Conservation (phyloP, 2,113 vertebrate species). For the Pholis gunnellus region DNA sequence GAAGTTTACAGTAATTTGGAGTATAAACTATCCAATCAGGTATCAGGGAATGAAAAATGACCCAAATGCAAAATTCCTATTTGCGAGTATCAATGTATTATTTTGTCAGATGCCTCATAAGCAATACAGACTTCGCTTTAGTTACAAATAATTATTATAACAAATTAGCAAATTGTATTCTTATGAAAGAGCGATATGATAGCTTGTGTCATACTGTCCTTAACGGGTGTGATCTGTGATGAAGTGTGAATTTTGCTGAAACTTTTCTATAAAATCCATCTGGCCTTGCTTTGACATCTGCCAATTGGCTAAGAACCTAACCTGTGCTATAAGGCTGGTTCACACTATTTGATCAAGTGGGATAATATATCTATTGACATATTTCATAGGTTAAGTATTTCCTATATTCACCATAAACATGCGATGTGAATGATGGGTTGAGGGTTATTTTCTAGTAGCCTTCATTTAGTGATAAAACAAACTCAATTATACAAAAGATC, state of each 20-base stretch:
- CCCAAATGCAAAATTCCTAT: neutral
- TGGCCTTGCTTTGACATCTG: slow-evolving; percentile 9
- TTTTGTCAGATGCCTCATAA: neutral
- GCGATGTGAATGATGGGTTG: neutral
- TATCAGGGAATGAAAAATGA: neutral
- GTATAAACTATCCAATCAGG: neutral
- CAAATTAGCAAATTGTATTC: neutral
- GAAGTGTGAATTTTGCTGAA: slow-evolving; percentile 8
- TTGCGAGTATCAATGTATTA: neutral
- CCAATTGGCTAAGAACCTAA: neutral
- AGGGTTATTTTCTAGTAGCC: neutral
- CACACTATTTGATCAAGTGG: neutral
- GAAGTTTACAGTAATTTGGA: neutral
- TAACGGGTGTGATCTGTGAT: slow-evolving; percentile 10
- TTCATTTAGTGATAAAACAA: neutral
- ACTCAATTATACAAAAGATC: slow-evolving; percentile 6
- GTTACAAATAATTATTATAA: neutral
- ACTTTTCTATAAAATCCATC: slow-evolving; percentile 3
- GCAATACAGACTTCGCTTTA: neutral
- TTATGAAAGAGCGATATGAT: neutral
- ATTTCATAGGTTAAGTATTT: neutral
- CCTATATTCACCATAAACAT: neutral
- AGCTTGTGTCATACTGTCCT: slow-evolving; percentile 1
- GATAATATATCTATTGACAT: neutral
- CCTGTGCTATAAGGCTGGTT: neutral